Base-by-base conservation (phyloP, 1,140 invertebrate species). In the Armadillidium nasatum region DNA sequence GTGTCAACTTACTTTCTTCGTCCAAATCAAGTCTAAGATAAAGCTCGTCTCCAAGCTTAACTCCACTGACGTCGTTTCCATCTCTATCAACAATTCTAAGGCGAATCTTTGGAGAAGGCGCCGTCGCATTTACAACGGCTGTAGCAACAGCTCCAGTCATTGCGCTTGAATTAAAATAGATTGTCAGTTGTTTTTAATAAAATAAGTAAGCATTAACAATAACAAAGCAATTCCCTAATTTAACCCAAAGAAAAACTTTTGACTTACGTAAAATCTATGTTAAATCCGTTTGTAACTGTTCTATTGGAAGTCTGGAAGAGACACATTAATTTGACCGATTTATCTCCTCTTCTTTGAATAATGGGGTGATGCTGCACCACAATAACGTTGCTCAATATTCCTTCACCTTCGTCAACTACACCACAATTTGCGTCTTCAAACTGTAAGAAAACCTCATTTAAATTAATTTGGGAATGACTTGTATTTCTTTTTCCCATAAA, bases 281-380 rank as follows among this genome's bases (percentile, higher is more conserved):
- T 82, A 75, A 83, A 84, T 7, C 82, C 82, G 76, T 83, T 84
- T n/a, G 80, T 83, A 10, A 85, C 80, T 1, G 84, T 84, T 73
- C 87, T 87, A 81, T 84, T 84, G 60, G 76, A 83, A 44, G 85
- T 82, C 50, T 86, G 85, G 60, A 88, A 82, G 0, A 85, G 82
- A 76, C 88, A 89, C 11, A 87, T 86, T 0, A 89, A 83, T 78
- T 85, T 85, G 22, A 89, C 84, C 4, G 88, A 85, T 71, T 87
- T 83, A 81, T 89, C 88, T 4, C 87, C 88, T 21, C 87, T 83
- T 69, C 87, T 83, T 78, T 89, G 88, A 23, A 89, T 87, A 72
- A 89, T 85, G 0, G 88, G 87, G 81, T 89, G 88, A 74, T 87
- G 86, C 80, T 89, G 88, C 15, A 89, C 84, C 0, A 89, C 85